These are phyloP conservation scores for Grallaria varia DNA, from an alignment of 2,113 vertebrate genomes.

Conservation along the genomic window DNA sequence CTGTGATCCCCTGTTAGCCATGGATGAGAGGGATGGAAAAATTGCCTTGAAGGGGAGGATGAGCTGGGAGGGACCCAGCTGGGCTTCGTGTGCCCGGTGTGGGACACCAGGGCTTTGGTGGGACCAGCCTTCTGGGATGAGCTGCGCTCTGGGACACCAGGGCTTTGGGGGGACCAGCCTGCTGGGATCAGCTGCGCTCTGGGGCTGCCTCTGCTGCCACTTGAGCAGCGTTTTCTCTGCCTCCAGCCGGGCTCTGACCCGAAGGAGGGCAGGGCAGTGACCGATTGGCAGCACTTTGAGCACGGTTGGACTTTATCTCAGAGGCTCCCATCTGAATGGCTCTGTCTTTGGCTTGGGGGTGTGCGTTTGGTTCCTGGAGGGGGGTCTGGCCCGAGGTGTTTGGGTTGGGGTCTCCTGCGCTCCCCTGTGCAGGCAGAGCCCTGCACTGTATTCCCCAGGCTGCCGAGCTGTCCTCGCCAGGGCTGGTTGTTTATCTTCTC, in stretches of 20 bases:
- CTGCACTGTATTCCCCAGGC: rapidly evolving
- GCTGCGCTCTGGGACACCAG: not conserved
- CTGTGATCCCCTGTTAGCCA: not conserved
- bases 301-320: not conserved
- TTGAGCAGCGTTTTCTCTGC: not conserved
- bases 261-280: not conserved
- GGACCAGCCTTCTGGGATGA: not conserved
- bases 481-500: not conserved
- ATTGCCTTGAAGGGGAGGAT: not conserved
- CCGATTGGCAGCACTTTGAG: not conserved
- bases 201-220: not conserved
- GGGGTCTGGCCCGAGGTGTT: not conserved
- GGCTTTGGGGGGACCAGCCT: too few relatives aligned
- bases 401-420: not conserved
- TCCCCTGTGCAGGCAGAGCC: not conserved
- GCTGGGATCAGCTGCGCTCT: not conserved
- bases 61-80: not conserved
- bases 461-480: not conserved
- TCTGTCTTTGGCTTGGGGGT: rapidly evolving
- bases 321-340: not conserved
- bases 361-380: rapidly evolving
- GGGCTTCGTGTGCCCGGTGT: not conserved
- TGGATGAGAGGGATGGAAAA: not conserved
- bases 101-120: not conserved
- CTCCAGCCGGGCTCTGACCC: not conserved